Evolutionary conservation across 2,797 vertebrate genomes (phyloP).

Genomic region (Kryptopterus vitreolus): DNA sequence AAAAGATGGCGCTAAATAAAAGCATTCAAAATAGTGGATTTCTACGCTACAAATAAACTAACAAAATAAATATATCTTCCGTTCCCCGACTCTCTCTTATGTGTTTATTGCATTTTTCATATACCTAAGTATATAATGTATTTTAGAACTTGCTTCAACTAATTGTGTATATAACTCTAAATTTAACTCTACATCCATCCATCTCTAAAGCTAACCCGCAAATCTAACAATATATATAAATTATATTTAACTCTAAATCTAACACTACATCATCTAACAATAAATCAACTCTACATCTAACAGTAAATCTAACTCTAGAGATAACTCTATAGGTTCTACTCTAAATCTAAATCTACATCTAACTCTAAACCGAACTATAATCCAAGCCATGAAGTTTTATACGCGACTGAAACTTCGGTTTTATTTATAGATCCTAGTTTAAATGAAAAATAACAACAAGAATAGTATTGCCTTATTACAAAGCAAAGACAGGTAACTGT

Average conservation of each 20-base stretch:
- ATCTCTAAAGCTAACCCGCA: too few species aligned
- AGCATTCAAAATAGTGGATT: slow-evolving; percentile 12
- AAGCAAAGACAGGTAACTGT: neutral
- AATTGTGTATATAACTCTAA: too few species aligned
- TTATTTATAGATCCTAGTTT: neutral
- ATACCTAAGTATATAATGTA: neutral
- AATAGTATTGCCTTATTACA: neutral
- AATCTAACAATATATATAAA: too few species aligned
- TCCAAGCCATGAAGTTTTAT: neutral
- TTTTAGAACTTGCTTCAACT: neutral
- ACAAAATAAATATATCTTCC: neutral
- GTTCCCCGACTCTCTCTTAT: neutral
- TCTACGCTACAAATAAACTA: too few species aligned
- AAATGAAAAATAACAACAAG: neutral
- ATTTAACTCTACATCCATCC: too few species aligned
- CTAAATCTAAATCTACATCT: neutral
- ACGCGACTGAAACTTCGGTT: neutral
- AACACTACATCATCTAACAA: too few species aligned
- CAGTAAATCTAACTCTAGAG: too few species aligned
- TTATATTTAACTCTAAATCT: too few species aligned
- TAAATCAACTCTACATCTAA: too few species aligned
- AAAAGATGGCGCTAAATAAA: slow-evolving; percentile 59
- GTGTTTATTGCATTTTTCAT: neutral
- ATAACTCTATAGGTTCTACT: too few species aligned
- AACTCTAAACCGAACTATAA: neutral